These are phyloP conservation scores for Daptonema setosum DNA, from an alignment of 2,888 invertebrate species.

Conservation along the genomic window DNA sequence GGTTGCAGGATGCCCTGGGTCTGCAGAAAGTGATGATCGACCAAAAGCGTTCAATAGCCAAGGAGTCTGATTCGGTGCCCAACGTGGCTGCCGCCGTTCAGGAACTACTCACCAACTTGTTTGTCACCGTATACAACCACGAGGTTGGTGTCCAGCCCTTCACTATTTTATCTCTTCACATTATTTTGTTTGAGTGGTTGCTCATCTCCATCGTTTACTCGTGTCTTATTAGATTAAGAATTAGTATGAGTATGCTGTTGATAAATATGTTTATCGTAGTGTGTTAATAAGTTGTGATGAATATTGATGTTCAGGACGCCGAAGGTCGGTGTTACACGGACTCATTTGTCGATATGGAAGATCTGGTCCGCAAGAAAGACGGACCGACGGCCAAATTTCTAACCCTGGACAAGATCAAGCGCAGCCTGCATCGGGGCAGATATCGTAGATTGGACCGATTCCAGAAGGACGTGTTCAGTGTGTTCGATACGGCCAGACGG, in stretches of 20 bases:
- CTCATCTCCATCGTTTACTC: too few species aligned
- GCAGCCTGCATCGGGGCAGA: conserved; percentile 60
- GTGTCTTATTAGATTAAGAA: too few species aligned
- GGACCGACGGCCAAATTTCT: conserved; percentile 38
- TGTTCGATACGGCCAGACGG: conserved; percentile 63
- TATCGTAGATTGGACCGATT: conserved; percentile 80
- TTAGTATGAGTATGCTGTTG: too few species aligned
- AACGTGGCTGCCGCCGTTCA: conserved; percentile 62
- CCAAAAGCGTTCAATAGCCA: conserved; percentile 58
- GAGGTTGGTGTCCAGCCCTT: too few species aligned
- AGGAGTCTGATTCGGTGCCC: conserved; percentile 40
- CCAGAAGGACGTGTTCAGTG: conserved; percentile 83
- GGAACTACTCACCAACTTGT: conserved; percentile 66
- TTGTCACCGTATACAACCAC: conserved; percentile 79
- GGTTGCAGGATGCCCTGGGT: conserved; percentile 55
- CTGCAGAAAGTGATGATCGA: conserved; percentile 69
- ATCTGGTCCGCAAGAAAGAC: conserved; percentile 53
- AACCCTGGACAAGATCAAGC: conserved; percentile 73
- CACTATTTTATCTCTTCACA: too few species aligned
- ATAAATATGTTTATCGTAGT: too few species aligned
- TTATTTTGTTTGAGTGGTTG: too few species aligned
- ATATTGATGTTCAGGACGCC: conserved; percentile 54
- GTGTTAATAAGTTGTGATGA: too few species aligned
- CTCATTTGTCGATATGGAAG: conserved; percentile 74
- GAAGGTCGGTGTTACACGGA: conserved; percentile 89